Evolutionary conservation across 1,140 invertebrate genomes (phyloP).

Genomic region (Brachionus asplanchnoidis): DNA sequence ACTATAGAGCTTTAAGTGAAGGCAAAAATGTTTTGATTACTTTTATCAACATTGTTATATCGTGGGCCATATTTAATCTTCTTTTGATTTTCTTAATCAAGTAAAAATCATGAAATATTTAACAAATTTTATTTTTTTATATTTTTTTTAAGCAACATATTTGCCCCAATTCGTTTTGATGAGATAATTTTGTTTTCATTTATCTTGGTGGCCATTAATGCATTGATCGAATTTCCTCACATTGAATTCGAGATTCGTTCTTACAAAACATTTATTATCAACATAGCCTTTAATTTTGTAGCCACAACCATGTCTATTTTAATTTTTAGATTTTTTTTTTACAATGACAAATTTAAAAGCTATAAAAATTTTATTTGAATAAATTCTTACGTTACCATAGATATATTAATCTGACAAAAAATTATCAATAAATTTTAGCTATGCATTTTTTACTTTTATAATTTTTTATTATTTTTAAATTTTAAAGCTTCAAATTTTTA

Average conservation of each 20-base stretch:
- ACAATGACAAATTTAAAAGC: background rate
- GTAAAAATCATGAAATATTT: background rate
- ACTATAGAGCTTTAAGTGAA: background rate
- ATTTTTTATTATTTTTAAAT: background rate
- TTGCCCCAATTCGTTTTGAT: background rate
- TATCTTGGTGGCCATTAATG: background rate
- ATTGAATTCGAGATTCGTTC: background rate
- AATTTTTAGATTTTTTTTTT: slow-evolving; percentile 8
- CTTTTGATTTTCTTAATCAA: slow-evolving; percentile 20
- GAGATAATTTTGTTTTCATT: background rate
- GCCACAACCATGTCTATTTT: background rate
- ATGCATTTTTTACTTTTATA: background rate
- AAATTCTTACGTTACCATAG: background rate
- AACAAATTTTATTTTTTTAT: background rate
- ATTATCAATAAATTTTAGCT: background rate
- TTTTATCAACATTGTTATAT: background rate
- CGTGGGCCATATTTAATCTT: background rate
- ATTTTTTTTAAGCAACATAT: background rate
- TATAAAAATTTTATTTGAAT: background rate
- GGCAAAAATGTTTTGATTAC: background rate
- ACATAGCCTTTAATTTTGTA: background rate
- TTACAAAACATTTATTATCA: background rate
- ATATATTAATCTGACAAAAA: background rate
- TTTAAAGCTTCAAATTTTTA: background rate
- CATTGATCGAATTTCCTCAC: background rate